Base-by-base conservation (phyloP, 2,797 vertebrate genomes). In the Craterocephalus amniculus region DNA sequence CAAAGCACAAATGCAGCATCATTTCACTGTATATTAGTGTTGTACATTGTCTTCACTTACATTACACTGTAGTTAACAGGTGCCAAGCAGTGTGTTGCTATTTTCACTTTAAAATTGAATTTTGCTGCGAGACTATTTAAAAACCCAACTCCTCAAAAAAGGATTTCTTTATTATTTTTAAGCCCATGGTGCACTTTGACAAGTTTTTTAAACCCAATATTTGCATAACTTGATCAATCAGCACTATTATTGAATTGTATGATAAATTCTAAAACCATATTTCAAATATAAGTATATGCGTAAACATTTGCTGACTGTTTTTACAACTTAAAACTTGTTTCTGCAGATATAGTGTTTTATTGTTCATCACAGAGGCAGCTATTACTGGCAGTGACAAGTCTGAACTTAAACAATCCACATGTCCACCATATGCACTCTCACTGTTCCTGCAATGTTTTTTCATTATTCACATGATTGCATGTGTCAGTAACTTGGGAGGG, bases 351-450 rank as follows among this genome's bases (percentile, higher is more conserved):
- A 69, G 59, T 76, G 64, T 76, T 61, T 83, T 73, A 67, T 77
- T 62, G 85, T 91, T 78, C 80, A 83, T 83, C 82, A 88, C 83
- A 88, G 82, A 93, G 92, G 92, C 93, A 94, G 93, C 93, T 93
- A 94, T 84, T 85, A 89, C 87, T 80, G 83, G 83, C 87, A 81
- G 80, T 90, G 72, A 88, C 81, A 80, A 83, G 82, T 90, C 79
- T 78, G 66, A 88, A 76, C 79, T 81, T 62, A 78, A 78, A 83
- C 79, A 86, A 84, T 63, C 73, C 86, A 89, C 72, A 79, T 81
- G 81, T 87, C 80, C 27, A 38, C 76, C 80, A 68, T 31, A 79
- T 72, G 72, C 68, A 55, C 64, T 79, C 77, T 64, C 63, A 62
- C 32, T 82, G 70, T 89, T 79, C 49, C 79, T 80, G 64, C 74